phyloP scores from a whole-genome alignment of 2,113 vertebrate genomes.

The Eira barbara region DNA sequence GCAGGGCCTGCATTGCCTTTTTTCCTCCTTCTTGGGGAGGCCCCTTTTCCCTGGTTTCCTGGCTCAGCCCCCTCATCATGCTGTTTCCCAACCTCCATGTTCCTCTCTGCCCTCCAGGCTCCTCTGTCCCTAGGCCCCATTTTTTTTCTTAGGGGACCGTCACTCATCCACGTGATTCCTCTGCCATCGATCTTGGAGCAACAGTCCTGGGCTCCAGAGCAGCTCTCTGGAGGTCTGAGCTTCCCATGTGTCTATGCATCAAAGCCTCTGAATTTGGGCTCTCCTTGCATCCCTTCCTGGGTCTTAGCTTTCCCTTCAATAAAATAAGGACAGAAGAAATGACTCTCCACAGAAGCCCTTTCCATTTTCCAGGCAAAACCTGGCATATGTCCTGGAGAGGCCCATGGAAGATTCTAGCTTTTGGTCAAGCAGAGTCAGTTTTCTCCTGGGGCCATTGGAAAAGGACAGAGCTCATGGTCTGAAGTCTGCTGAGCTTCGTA shows the following conservation, averaged over 20 bases:
- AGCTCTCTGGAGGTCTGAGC: not conserved
- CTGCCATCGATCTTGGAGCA: not conserved
- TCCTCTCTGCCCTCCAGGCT: not conserved
- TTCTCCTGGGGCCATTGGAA: not conserved
- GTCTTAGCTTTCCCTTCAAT: not conserved
- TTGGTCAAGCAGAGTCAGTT: no score
- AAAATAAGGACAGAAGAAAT: not conserved
- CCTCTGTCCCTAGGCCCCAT: no score
- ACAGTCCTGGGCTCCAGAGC: not conserved
- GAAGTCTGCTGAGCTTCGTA: not conserved
- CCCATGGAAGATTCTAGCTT: not conserved
- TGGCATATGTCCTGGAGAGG: not conserved
- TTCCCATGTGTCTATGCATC: not conserved
- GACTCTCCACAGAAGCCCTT: not conserved
- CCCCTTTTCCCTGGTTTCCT: not conserved
- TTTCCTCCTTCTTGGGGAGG: not conserved
- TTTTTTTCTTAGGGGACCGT: not conserved
- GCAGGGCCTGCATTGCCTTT: not conserved
- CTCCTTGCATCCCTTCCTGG: not conserved
- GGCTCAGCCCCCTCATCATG: not conserved
- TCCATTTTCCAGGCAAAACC: not conserved
- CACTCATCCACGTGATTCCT: rapidly evolving
- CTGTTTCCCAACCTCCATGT: not conserved
- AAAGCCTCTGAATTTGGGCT: not conserved
- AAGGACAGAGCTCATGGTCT: not conserved